Evolutionary conservation across 2,888 invertebrate species (phyloP).

Genomic region (Bedellia somnulentella): DNA sequence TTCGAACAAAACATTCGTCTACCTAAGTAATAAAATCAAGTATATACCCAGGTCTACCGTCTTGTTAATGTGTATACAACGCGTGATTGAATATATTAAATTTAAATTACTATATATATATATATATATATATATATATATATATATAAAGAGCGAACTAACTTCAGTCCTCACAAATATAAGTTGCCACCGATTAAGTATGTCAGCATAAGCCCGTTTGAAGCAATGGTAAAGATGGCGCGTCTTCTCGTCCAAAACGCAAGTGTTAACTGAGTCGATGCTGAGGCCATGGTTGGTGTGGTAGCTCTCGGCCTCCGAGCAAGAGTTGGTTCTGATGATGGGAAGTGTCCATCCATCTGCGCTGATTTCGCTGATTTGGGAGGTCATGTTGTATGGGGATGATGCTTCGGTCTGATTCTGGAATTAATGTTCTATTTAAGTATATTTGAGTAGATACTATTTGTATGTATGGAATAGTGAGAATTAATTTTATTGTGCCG

Average conservation of each 20-base stretch:
- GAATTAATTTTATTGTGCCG: no score
- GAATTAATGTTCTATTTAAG: no score
- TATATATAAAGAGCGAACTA: constrained; percentile 5
- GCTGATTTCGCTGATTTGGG: constrained; percentile 71
- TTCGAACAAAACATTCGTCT: constrained; percentile 29
- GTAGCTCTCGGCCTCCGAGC: constrained; percentile 83
- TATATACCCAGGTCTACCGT: no score
- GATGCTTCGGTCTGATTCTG: constrained; percentile 67
- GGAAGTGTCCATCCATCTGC: constrained; percentile 78
- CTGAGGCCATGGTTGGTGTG: constrained; percentile 31
- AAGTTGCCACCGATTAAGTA: constrained; percentile 83
- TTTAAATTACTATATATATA: background rate
- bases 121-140: background rate
- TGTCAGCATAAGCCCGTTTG: constrained; percentile 85
- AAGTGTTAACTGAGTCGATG: constrained; percentile 23
- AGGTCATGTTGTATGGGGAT: constrained; percentile 90
- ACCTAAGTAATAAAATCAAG: no score
- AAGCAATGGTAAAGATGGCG: constrained; percentile 76
- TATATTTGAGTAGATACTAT: no score
- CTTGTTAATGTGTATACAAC: no score
- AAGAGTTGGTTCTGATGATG: constrained; percentile 80
- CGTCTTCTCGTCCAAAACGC: constrained; percentile 44
- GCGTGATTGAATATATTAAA: background rate
- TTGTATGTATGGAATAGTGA: no score
- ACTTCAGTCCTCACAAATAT: constrained; percentile 79